phyloP scores from a whole-genome alignment of 2,113 vertebrate genomes.

The Pluvianellus socialis region DNA sequence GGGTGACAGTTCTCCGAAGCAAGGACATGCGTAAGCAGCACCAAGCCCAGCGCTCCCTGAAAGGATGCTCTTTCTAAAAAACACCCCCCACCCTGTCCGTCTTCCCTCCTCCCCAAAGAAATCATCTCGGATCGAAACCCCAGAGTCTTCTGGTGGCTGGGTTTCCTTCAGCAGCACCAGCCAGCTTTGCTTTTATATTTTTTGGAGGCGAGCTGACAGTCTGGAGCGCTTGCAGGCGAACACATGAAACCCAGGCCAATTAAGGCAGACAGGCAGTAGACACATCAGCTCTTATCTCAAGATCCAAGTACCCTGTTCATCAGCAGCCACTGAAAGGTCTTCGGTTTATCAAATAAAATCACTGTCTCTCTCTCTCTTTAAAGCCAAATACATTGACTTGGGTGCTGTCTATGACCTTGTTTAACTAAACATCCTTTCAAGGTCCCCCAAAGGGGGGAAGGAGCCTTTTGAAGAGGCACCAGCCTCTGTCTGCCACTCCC shows the following conservation, averaged over 20 bases:
- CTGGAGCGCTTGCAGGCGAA: background rate
- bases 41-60: background rate
- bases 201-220: background rate
- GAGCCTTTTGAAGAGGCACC: background rate
- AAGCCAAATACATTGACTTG: background rate
- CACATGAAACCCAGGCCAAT: background rate
- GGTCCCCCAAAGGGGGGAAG: background rate
- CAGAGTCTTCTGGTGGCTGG: background rate
- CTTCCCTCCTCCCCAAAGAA: background rate
- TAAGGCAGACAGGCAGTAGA: conserved; percentile 52
- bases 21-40: background rate
- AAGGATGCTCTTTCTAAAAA: background rate
- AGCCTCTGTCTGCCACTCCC: conserved; percentile 10
- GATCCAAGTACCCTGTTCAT: conserved; percentile 40
- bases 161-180: background rate
- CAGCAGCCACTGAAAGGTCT: conserved; percentile 5
- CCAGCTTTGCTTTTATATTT: background rate
- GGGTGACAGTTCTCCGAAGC: background rate
- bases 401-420: conserved; percentile 39
- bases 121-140: background rate
- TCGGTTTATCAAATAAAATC: conserved; percentile 50
- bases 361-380: conserved; percentile 13
- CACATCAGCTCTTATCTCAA: conserved; percentile 39
- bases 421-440: conserved; percentile 33
- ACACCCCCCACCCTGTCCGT: no score